Conservation (phyloP, 2,888 invertebrate species). For the Cataglyphis cursor region DNA sequence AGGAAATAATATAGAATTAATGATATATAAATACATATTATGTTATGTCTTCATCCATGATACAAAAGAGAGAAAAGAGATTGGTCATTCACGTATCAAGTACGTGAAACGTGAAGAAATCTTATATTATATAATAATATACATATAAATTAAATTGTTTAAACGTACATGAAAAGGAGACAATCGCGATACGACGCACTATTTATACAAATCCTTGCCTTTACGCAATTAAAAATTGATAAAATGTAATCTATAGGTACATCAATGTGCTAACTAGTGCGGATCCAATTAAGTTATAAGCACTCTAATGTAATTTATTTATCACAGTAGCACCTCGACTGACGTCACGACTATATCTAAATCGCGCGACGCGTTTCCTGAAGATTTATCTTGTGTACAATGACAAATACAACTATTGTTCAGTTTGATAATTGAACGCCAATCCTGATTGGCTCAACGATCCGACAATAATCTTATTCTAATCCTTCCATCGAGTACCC, state of each 20-base stretch:
- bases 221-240: conserved; percentile 27
- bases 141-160: background rate
- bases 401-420: conserved; percentile 30
- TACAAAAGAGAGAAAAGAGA: background rate
- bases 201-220: background rate
- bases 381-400: conserved; percentile 14
- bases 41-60: background rate
- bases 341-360: conserved; percentile 38
- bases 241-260: conserved; percentile 66
- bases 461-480: background rate
- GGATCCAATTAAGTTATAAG: conserved; percentile 18
- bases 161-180: conserved; percentile 6
- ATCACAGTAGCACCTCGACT: conserved; percentile 60
- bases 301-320: conserved; percentile 50
- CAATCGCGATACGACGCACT: background rate
- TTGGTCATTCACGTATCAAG: background rate
- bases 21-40: conserved; percentile 11
- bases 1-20: background rate
- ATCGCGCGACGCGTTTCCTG: conserved; percentile 14
- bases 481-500: background rate
- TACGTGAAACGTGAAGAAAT: background rate
- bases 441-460: background rate
- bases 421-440: background rate
- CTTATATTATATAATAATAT: background rate
- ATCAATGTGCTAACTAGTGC: conserved; percentile 43